Base-by-base conservation (phyloP, 2,797 vertebrate species). In the Micromesistius poutassou region DNA sequence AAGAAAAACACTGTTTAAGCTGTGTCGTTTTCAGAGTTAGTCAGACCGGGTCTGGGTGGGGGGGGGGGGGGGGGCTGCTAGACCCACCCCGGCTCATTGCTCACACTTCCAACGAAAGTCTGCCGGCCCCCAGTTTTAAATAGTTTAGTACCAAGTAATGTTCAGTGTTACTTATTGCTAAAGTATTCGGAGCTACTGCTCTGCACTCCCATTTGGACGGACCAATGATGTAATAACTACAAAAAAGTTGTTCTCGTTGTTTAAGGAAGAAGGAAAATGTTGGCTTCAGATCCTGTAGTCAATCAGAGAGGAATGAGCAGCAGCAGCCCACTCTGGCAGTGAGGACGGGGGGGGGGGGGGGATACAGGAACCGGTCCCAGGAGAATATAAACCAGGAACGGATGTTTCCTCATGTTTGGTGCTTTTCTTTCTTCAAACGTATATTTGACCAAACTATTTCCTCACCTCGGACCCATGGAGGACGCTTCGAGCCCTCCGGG, bases 11-110 rank as follows among this genome's bases (percentile, higher is more conserved):
- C 1, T n/a, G 16, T 19, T 62, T 16, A 62, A 81, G 84, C 81
- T 76, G 74, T 81, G 81, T 81, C 84, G 86, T 85, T 83, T 88
- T 90, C 68, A 87, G 86, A 78, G 75, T 90, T 91, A 88, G 86
- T 91, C 90, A 90, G 72, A 82, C 78, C 28, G 10, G 40, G 12
- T 10, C 7, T 14, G 14, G 4, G 46, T 3, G 35, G 35, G 35
- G 38, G 38, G 38, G 1, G 38, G 40, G 46, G 46, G 5, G 46
- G 46, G 46, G 16, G 19, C 46, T 19, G 46, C 46, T 50, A 50
- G 46, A 50, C 46, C 42, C 42, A 46, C 42, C 84, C 73, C 62
- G 82, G 25, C 82, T 88, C 82, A 77, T 77, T 86, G 88, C 88
- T 42, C 89, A 86, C 89, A 84, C 83, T 85, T 83, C 75, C 55